Evolutionary conservation across 2,113 vertebrate species (phyloP), one percentile per base, ranked within the genome.

Genomic region (Oreocharis arfaki): DNA sequence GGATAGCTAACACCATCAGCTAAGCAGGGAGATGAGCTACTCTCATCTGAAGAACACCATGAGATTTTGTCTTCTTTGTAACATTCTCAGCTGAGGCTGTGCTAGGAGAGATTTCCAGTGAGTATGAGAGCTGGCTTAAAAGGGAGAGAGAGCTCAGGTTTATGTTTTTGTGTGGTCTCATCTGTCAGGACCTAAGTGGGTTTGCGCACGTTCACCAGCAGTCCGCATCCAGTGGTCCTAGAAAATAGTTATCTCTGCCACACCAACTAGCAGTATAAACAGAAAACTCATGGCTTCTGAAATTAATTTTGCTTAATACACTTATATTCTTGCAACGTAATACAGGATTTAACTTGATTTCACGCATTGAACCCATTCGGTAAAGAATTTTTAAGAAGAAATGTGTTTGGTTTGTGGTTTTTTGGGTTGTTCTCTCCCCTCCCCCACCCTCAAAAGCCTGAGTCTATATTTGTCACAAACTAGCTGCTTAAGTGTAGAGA

Each of bases 171-270:
- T 6, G 10, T 39, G 21, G 27, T 56, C 59, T 86, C 24, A 24
- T 60, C 33, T 87, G 16, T 46, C 18, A 35, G 35, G 11, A 7
- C 0, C 0, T 46, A 21, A 57, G 15, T n/a, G n/a, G 3, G 7
- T 69, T 84, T 90, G 35, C 9, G 2, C 6, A 1, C 0, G 0
- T 74, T 82, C 47, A 67, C 39, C 46, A 0, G 0, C 30, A 42
- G 7, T 64, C 30, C 33, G 23, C 10, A 32, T 71, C 23, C 53
- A 18, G 16, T 44, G 41, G 19, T 57, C 37, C 46, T 37, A 28
- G 24, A 39, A 69, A 56, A 59, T 4, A 21, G 9, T 59, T 68
- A 30, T 24, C 15, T 23, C 9, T 61, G 16, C 28, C 39, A 19
- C 16, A 52, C 7, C 21, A 87, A 12, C 6, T 11, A 47, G 8